Percentiles rank a stretch among this genome's conserved stretches.
phyloP scores from a whole-genome alignment of 2,888 invertebrate species.

The Philereme vetulata region DNA sequence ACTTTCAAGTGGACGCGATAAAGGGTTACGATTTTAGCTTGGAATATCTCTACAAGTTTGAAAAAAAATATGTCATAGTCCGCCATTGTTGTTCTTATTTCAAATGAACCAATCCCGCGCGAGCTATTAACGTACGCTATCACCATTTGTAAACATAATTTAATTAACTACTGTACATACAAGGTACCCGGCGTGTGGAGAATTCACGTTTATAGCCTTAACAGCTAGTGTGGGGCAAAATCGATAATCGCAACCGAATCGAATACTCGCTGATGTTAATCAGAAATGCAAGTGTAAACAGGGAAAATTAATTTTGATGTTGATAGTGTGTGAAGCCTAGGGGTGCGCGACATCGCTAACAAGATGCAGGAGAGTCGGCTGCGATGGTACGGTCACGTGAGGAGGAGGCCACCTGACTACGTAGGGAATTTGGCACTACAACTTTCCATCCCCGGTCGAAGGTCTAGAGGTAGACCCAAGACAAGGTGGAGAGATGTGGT shows the following conservation, averaged over 20 bases:
- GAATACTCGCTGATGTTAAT: slow-evolving; percentile 29
- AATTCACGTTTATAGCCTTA: slow-evolving; percentile 62
- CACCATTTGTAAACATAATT: slow-evolving; percentile 71
- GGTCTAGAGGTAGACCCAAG: too few species aligned
- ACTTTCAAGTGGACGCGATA: too few species aligned
- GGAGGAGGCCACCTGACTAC: too few species aligned
- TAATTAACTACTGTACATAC: slow-evolving; percentile 60
- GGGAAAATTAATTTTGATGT: slow-evolving; percentile 25
- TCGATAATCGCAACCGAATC: slow-evolving; percentile 19
- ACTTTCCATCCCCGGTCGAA: too few species aligned
- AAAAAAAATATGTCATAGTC: slow-evolving; percentile 35
- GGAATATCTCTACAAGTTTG: too few species aligned
- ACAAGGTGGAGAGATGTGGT: too few species aligned
- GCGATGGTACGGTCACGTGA: too few species aligned
- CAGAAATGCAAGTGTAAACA: slow-evolving; percentile 25
- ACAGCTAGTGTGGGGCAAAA: slow-evolving; percentile 35
- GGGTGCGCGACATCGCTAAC: too few species aligned
- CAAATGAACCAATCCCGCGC: slow-evolving; percentile 59
- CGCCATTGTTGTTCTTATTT: slow-evolving; percentile 69
- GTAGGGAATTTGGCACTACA: too few species aligned
- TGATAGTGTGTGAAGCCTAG: too few species aligned
- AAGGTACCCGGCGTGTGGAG: slow-evolving; percentile 47
- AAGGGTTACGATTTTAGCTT: too few species aligned
- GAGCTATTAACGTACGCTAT: slow-evolving; percentile 30
- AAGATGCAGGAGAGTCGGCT: too few species aligned